Conservation (phyloP, 2,888 invertebrate species). For the Hirtodrosophila trivittata region DNA sequence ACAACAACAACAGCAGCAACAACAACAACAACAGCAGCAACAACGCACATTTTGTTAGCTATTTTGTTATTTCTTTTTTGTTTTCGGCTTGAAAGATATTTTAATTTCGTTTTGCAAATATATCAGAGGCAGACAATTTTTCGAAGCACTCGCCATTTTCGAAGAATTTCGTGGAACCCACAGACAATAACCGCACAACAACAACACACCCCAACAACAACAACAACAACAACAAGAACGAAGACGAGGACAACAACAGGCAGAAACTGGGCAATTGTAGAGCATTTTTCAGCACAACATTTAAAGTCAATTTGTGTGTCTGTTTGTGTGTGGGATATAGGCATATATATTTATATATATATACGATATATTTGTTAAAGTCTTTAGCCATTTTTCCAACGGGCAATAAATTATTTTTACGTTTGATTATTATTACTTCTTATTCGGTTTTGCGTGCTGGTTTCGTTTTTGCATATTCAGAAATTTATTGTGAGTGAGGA, state of each 20-base stretch:
- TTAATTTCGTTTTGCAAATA: constrained; percentile 68
- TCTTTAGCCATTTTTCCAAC: constrained; percentile 47
- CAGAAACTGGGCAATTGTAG: constrained; percentile 35
- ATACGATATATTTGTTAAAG: constrained; percentile 18
- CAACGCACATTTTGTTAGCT: constrained; percentile 28
- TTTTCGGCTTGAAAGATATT: constrained; percentile 74
- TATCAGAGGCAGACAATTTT: constrained; percentile 45
- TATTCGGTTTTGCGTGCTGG: constrained; percentile 53
- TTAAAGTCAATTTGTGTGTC: constrained; percentile 39
- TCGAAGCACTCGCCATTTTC: constrained; percentile 68
- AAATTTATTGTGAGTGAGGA: constrained; percentile 68
- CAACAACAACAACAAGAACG: constrained; percentile 16
- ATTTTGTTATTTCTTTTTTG: constrained; percentile 21
- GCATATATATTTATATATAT: constrained; percentile 2
- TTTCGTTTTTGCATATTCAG: constrained; percentile 47
- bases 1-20: constrained; percentile 23
- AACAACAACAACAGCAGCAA: constrained; percentile 1
- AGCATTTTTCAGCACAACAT: constrained; percentile 47
- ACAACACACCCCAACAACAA: constrained; percentile 14
- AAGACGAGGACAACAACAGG: not conserved
- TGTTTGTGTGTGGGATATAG: constrained; percentile 7
- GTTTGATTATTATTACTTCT: constrained; percentile 76
- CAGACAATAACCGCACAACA: constrained; percentile 48
- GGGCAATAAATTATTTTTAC: constrained; percentile 77
- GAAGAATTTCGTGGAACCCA: constrained; percentile 57